Evolutionary conservation across 2,113 vertebrate species (phyloP), one percentile per base, ranked within the genome.

Genomic region (Verasper variegatus): DNA sequence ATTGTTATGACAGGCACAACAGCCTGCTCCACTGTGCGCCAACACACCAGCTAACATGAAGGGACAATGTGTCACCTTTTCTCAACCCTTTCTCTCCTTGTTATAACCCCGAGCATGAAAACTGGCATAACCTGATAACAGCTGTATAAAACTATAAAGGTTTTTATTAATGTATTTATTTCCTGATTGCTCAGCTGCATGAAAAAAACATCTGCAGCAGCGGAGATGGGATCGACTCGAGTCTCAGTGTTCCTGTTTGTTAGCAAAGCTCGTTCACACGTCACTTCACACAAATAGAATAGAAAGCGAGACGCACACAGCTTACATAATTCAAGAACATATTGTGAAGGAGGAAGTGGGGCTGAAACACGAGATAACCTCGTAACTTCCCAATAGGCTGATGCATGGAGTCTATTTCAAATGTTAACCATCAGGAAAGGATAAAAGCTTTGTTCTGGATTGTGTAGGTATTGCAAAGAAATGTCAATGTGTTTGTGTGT

Each of bases 301-400:
- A 78, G 81, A 92, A 90, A 69, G 76, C 37, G 27, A 89, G 79
- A 85, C 51, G 11, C 45, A 26, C 68, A 55, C 55, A 21, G 69
- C 76, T 91, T 90, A 88, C 90, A 91, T 90, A 90, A 92, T 84
- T 90, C 52, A 88, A 84, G 80, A 86, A 86, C 82, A 87, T 66
- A 76, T 70, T 87, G 84, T 82, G 49, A 88, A 73, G 74, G 75
- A 88, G 89, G 87, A 87, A 92, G 88, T 61, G 21, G 69, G 4
- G 1, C 81, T 76, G 87, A 91, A 90, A 92, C 86, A 83, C 77
- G 84, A 91, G 86, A 91, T 87, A 83, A 89, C 74, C 73, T 71
- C 45, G 14, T 67, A 60, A 82, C 77, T 89, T 89, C 84, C 83
- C 76, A 82, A 82, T 47, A 68, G 63, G 87, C 88, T 90, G 87